phyloP scores from a whole-genome alignment of 2,113 vertebrate species.

The Casuarius casuarius region DNA sequence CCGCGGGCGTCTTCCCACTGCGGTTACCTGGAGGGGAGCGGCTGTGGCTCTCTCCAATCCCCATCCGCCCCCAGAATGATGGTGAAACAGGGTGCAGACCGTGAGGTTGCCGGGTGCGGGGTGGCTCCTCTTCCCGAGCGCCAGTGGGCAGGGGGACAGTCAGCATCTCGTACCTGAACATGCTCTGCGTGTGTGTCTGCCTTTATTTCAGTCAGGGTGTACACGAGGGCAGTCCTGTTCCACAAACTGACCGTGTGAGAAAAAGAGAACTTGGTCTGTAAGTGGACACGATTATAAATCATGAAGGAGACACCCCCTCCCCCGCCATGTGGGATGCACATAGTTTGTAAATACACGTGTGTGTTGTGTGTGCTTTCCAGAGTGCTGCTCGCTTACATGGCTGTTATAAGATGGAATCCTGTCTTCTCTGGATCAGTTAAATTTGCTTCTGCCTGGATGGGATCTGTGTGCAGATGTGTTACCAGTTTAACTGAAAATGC shows the following conservation, averaged over 20 bases:
- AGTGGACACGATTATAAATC: not conserved
- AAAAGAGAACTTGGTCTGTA: not conserved
- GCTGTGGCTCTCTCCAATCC: not conserved
- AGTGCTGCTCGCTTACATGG: accelerated
- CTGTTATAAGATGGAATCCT: accelerated
- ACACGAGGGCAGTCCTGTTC: accelerated
- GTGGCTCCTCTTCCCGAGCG: not conserved
- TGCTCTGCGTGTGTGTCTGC: accelerated
- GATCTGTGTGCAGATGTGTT: not conserved
- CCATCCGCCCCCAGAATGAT: not conserved
- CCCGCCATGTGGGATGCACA: not conserved
- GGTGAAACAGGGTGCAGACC: not conserved
- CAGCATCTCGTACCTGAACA: accelerated
- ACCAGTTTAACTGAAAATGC: not conserved
- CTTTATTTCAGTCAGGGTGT: too few relatives aligned
- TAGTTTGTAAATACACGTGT: not conserved
- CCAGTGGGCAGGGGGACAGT: not conserved
- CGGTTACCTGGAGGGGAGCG: not conserved
- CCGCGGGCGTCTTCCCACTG: accelerated
- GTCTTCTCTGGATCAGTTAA: not conserved
- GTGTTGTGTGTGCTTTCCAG: not conserved
- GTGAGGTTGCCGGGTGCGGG: not conserved
- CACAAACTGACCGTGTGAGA: accelerated
- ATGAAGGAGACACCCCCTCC: not conserved
- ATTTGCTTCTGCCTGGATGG: not conserved